Evolutionary conservation across 2,113 vertebrate genomes (phyloP).

Genomic region (Indicator indicator): DNA sequence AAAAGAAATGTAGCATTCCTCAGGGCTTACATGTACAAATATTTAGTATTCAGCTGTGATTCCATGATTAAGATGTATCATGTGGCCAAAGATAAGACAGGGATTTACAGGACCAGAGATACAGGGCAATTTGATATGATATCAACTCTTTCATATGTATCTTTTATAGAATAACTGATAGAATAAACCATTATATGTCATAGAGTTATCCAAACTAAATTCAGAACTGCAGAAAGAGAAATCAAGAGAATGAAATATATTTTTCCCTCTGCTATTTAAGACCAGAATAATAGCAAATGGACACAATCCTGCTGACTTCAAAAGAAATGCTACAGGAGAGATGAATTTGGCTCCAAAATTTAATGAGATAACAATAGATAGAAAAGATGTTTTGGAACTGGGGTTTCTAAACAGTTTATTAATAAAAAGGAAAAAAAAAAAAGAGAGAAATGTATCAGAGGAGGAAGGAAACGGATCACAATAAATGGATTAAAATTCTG

Average conservation of each 20-base stretch:
- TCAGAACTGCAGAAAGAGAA: not conserved
- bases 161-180: not conserved
- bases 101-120: conserved; percentile 7
- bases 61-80: conserved; percentile 66
- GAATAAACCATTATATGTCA: not conserved
- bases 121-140: conserved; percentile 12
- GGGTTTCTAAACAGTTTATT: conserved; percentile 8
- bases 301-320: not conserved
- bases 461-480: not conserved
- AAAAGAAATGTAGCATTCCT: conserved; percentile 64
- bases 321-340: not conserved
- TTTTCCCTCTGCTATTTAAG: not conserved
- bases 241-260: not conserved
- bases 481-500: not conserved
- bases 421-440: not conserved
- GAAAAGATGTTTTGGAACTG: not conserved
- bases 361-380: not conserved
- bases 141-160: not conserved
- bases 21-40: conserved; percentile 63
- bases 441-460: not conserved
- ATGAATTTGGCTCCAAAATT: not conserved
- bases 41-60: conserved; percentile 67
- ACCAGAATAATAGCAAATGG: not conserved
- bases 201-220: not conserved
- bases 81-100: conserved; percentile 48